Conservation (phyloP, 1,140 invertebrate genomes). For the Zaprionus lachaisei region DNA sequence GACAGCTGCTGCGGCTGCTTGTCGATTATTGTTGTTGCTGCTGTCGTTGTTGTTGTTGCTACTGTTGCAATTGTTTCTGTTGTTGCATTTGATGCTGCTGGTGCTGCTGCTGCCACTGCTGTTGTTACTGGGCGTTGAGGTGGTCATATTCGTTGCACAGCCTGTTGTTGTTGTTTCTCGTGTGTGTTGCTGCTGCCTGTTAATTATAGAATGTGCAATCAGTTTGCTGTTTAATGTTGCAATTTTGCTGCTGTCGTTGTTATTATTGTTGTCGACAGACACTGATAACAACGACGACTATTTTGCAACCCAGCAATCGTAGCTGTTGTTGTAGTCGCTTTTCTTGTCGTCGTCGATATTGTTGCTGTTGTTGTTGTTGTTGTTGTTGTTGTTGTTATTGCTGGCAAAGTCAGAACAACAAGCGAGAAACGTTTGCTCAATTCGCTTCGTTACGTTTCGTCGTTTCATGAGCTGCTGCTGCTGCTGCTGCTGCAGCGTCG, state of each 20-base stretch:
- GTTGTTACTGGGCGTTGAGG: constrained; percentile 65
- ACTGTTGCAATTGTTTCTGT: constrained; percentile 35
- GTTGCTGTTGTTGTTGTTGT: constrained; percentile 17
- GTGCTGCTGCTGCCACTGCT: constrained; percentile 22
- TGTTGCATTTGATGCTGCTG: constrained; percentile 36
- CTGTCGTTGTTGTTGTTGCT: constrained; percentile 23
- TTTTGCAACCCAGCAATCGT: constrained; percentile 14
- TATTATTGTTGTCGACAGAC: constrained; percentile 10
- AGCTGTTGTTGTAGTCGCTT: constrained; percentile 19
- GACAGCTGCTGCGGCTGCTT: constrained; percentile 23
- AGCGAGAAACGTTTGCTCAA: constrained; percentile 41
- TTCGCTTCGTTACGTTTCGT: constrained; percentile 21
- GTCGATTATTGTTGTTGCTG: constrained; percentile 35
- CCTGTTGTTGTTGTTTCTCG: constrained; percentile 33
- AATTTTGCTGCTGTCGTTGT: constrained; percentile 11
- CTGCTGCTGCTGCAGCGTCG: constrained; percentile 67
- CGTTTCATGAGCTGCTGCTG: constrained; percentile 15
- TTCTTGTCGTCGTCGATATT: background rate
- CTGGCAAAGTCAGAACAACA: constrained; percentile 37
- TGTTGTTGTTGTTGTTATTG: constrained; percentile 14
- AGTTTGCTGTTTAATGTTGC: constrained; percentile 48
- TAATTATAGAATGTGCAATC: constrained; percentile 52
- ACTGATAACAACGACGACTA: constrained; percentile 47
- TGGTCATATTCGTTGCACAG: constrained; percentile 66
- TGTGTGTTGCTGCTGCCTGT: constrained; percentile 51